Base-by-base conservation (phyloP, 1,140 invertebrate genomes). In the Drosophila mauritiana region DNA sequence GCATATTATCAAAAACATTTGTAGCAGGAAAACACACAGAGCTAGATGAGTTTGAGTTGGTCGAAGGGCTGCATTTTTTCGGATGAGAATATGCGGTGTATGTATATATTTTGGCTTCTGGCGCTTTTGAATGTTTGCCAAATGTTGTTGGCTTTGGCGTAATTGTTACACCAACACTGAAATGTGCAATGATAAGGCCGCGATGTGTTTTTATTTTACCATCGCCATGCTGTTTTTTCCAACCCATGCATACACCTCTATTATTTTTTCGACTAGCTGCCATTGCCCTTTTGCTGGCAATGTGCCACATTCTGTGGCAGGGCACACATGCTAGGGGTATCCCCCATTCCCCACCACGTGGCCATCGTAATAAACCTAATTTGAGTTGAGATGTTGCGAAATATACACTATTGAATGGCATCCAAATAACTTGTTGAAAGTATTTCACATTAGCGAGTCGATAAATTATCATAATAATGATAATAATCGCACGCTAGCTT, bases 121-220 rank as follows among this genome's bases (percentile, higher is more conserved):
- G 83, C 83, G 82, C 76, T 86, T 86, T 86, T 86, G 82, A 86
- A 86, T 86, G 83, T 68, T 78, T 88, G 82, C 82, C 82, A 86
- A 88, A 82, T 88, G 68, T 79, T 83, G 52, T 75, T 85, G 78
- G 78, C 62, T 88, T 83, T 86, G 82, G 61, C 76, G 79, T 86
- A 86, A 86, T 86, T 86, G 83, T 88, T 88, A 88, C 82, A 86
- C 74, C 78, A 86, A 86, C 82, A 86, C 69, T 81, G 83, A 86
- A 86, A 86, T 86, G 83, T 86, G 74, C 74, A 78, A 86, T 88
- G 82, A 86, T 86, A 86, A 86, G 83, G 83, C 78, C 75, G 46
- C 83, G 73, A 63, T 82, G 74, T 78, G 61, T 82, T 54, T 49
- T 11, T 40, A 43, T 65, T 54, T 63, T 55, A 15, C 36, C 63